Conservation (phyloP, 2,797 vertebrate genomes). For the Coilia nasus region DNA sequence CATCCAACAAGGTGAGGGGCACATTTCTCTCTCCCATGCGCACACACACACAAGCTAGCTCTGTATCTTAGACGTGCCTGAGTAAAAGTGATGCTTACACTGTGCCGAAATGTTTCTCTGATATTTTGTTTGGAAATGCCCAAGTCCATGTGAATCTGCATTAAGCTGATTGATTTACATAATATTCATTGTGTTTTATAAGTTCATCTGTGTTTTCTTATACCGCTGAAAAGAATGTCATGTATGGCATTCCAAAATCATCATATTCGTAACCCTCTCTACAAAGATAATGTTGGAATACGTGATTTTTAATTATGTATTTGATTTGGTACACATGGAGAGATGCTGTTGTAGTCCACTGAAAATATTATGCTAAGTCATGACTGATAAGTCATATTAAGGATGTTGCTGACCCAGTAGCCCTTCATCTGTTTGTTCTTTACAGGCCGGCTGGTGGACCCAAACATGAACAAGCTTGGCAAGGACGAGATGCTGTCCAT, state of each 20-base stretch:
- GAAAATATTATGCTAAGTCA: too few relatives aligned
- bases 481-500: conserved; percentile 99
- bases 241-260: too few relatives aligned
- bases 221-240: too few relatives aligned
- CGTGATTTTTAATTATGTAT: not conserved
- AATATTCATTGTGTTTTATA: not conserved
- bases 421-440: not conserved
- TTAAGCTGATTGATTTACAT: not conserved
- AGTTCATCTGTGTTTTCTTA: too few relatives aligned
- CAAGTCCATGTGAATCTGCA: too few relatives aligned
- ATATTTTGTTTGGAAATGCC: too few relatives aligned
- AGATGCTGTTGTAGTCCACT: too few relatives aligned
- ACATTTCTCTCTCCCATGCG: not conserved
- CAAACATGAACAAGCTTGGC: conserved; percentile 93
- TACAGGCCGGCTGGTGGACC: conserved; percentile 93
- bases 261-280: not conserved
- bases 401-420: not conserved
- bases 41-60: not conserved
- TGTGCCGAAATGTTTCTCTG: too few relatives aligned
- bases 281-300: too few relatives aligned
- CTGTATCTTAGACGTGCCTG: too few relatives aligned
- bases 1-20: conserved; percentile 90
- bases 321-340: not conserved
- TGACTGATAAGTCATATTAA: too few relatives aligned
- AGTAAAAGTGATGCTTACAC: too few relatives aligned